Evolutionary conservation across 2,113 vertebrate species (phyloP), one percentile per base, ranked within the genome.

Genomic region (Formicarius rufipectus): DNA sequence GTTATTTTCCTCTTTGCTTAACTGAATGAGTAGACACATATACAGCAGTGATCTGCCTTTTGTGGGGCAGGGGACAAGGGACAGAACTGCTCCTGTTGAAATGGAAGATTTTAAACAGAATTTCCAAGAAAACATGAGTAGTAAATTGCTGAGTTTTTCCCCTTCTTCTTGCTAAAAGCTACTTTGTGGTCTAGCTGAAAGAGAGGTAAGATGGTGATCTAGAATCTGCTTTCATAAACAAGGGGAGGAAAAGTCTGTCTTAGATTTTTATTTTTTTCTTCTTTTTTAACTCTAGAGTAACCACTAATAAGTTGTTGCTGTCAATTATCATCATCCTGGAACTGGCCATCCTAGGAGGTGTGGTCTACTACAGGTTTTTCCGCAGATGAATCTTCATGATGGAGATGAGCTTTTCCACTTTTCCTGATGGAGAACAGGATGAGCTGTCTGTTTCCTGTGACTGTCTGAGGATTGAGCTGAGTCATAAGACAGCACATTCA

Each of bases 351-450:
- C 97, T 99, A 56, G 99, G 98, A n/a, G 99, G 98, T 7, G 97
- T 99, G 67, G 95, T 99, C 68, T 99, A 99, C 97, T 98, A 99
- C 83, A 99, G 99, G 96, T 99, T 99, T 98, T 99, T 99, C 84
- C 97, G 93, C 35, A 95, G 39, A 31, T 98, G 96, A 98, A 63
- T 44, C 58, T 88, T 64, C 39, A 10, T 39, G 60, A 78, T 59
- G 9, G 30, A 91, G 84, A 89, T 78, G 67, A 81, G 28, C 84
- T 94, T 88, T 75, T 66, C 73, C 39, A 21, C 24, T 27, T 52
- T 52, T 28, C 50, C 25, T 35, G 19, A 0, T 55, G 86, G 87
- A 84, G 92, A 95, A 52, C 0, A 2, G 14, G 45, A 50, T 5
- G 62, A 62, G 45, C 45, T 64, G 3, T 44, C 87, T 86, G 47